Percentiles rank a stretch among this genome's conserved stretches.
Conservation (phyloP, 2,113 vertebrate species). For the Pontoporia blainvillei region DNA sequence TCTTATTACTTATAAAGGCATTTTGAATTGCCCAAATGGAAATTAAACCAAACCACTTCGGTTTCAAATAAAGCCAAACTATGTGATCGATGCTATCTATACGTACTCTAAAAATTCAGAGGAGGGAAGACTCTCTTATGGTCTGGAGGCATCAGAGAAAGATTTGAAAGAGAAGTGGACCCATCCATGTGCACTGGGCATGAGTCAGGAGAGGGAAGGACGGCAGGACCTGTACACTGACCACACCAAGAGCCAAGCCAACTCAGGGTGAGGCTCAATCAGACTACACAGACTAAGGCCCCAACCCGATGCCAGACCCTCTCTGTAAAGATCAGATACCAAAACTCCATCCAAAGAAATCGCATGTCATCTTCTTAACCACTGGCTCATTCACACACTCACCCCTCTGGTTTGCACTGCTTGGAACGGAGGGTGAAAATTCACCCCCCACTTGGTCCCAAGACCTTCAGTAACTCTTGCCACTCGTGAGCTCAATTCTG, state of each 20-base stretch:
- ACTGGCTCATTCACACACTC: not conserved
- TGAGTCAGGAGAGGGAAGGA: not conserved
- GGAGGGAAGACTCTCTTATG: not conserved
- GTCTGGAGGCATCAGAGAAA: not conserved
- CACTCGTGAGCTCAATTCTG: not conserved
- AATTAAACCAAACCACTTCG: not conserved
- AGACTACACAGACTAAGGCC: not conserved
- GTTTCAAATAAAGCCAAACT: not conserved
- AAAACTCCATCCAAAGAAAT: not conserved
- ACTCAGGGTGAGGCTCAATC: not conserved
- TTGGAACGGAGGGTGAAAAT: not conserved
- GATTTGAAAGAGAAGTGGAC: not conserved
- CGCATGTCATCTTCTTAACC: not conserved
- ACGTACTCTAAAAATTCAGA: not conserved
- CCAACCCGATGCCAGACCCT: not conserved
- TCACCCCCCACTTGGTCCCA: not conserved
- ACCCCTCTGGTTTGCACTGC: not conserved
- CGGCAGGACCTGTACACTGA: fast-evolving
- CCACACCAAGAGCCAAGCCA: not conserved
- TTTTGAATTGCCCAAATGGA: not conserved
- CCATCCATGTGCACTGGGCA: fast-evolving
- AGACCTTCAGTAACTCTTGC: not conserved
- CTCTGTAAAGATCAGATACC: not conserved
- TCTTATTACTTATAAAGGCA: not conserved
- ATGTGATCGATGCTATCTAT: not conserved